Percentiles rank a stretch among this genome's conserved stretches.
Evolutionary conservation across 2,888 invertebrate genomes (phyloP).

Genomic region (Folsomia manolachei): DNA sequence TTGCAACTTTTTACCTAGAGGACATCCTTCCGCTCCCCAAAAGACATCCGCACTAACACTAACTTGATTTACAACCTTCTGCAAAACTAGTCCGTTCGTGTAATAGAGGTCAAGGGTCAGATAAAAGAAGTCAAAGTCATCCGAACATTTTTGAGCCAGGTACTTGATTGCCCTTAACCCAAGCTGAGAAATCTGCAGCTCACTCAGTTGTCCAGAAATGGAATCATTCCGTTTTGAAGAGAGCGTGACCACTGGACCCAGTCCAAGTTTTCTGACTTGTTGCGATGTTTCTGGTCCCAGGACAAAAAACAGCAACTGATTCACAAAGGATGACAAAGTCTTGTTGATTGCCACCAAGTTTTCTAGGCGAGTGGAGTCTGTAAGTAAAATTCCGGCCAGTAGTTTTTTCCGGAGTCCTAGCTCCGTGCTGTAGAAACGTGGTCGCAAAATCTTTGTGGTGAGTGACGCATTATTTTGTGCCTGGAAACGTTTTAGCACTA

Average conservation of each 20-base stretch:
- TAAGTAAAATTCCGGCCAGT: conserved; percentile 80
- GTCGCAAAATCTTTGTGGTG: conserved; percentile 58
- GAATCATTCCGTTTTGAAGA: neutral
- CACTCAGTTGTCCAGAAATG: neutral
- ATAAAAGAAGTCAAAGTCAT: conserved; percentile 90
- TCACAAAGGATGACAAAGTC: conserved; percentile 78
- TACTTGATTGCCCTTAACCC: conserved; percentile 71
- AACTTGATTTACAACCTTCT: conserved; percentile 69
- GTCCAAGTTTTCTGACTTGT: conserved; percentile 67
- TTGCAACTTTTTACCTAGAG: conserved; percentile 5
- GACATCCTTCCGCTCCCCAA: conserved; percentile 61
- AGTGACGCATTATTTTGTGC: neutral
- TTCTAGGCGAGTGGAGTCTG: conserved; percentile 68
- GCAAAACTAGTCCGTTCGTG: conserved; percentile 74
- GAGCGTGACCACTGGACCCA: conserved; percentile 21
- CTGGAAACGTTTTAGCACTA: too few species aligned
- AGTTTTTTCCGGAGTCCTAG: conserved; percentile 86
- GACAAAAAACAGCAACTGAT: conserved; percentile 82
- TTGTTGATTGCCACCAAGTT: conserved; percentile 81
- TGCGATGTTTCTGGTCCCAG: conserved; percentile 64
- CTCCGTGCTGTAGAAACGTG: conserved; percentile 92
- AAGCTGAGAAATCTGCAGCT: neutral
- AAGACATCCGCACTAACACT: conserved; percentile 83
- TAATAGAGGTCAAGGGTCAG: conserved; percentile 80
- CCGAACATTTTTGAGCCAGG: conserved; percentile 80